phyloP scores from a whole-genome alignment of 1,140 invertebrate species.

The Aphis gossypii region DNA sequence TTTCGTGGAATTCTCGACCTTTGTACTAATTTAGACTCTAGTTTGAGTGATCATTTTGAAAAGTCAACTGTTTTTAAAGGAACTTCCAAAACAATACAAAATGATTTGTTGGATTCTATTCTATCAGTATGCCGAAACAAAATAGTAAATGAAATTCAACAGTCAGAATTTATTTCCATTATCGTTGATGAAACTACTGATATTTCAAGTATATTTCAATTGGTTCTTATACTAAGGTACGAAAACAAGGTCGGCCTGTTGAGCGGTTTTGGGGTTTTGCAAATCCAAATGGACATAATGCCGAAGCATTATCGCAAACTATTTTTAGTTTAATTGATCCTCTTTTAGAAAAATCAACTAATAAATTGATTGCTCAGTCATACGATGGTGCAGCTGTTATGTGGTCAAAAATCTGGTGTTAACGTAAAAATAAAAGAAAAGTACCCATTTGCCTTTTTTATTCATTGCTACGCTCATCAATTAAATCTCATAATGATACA shows the following conservation, averaged over 20 bases:
- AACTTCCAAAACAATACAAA: neutral
- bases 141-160: slow-evolving; percentile 62
- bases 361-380: slow-evolving; percentile 56
- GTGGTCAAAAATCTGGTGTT: slow-evolving; percentile 61
- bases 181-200: slow-evolving; percentile 63
- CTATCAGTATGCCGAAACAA: slow-evolving; percentile 61
- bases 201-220: slow-evolving; percentile 60
- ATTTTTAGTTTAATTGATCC: neutral
- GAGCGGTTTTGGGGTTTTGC: slow-evolving; percentile 63
- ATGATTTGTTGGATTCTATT: neutral
- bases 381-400: slow-evolving; percentile 57
- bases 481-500: slow-evolving; percentile 32
- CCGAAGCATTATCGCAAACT: neutral
- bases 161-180: slow-evolving; percentile 61
- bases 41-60: slow-evolving; percentile 62
- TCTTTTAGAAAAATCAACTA: slow-evolving; percentile 60
- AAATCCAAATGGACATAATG: slow-evolving; percentile 61
- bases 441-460: slow-evolving; percentile 62
- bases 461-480: slow-evolving; percentile 60
- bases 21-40: slow-evolving; percentile 60
- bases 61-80: slow-evolving; percentile 38
- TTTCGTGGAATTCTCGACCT: slow-evolving; percentile 59
- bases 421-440: slow-evolving; percentile 61
- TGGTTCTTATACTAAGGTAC: slow-evolving; percentile 58
- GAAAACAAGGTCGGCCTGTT: slow-evolving; percentile 61